Evolutionary conservation across 2,888 invertebrate species (phyloP).

Genomic region (Cryptocephalus primarius): DNA sequence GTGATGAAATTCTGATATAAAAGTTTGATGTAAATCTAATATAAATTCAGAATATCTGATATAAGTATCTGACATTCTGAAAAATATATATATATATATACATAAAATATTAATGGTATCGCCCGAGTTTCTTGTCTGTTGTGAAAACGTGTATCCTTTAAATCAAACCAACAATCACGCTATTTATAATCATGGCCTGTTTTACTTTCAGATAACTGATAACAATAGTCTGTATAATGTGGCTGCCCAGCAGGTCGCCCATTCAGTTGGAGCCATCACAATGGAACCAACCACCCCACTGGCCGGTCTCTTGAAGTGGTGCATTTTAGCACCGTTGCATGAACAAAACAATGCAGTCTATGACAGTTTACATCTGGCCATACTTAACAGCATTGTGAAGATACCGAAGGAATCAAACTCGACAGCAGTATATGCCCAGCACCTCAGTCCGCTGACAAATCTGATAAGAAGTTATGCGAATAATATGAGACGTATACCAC

Average conservation of each 20-base stretch:
- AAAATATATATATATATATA: no score
- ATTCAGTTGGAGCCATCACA: constrained; percentile 70
- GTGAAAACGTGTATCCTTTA: no score
- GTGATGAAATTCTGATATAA: no score
- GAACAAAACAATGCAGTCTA: constrained; percentile 41
- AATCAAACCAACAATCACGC: no score
- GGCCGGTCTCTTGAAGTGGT: constrained; percentile 71
- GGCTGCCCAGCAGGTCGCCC: constrained; percentile 53
- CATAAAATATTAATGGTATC: no score
- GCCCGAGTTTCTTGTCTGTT: no score
- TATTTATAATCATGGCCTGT: no score
- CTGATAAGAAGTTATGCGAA: constrained; percentile 19
- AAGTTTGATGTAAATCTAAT: no score
- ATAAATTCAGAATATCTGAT: no score
- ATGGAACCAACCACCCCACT: constrained; percentile 76
- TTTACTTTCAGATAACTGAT: no score
- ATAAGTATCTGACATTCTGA: no score
- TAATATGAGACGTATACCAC: constrained; percentile 18
- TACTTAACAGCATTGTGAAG: constrained; percentile 54
- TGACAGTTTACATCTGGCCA: constrained; percentile 54
- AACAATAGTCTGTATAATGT: constrained; percentile 46
- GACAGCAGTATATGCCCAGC: constrained; percentile 49
- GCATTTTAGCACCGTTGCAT: constrained; percentile 55
- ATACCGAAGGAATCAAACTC: constrained; percentile 37
- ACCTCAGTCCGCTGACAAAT: constrained; percentile 35